Conservation (phyloP, 2,888 invertebrate genomes). For the Apodemia zela region DNA sequence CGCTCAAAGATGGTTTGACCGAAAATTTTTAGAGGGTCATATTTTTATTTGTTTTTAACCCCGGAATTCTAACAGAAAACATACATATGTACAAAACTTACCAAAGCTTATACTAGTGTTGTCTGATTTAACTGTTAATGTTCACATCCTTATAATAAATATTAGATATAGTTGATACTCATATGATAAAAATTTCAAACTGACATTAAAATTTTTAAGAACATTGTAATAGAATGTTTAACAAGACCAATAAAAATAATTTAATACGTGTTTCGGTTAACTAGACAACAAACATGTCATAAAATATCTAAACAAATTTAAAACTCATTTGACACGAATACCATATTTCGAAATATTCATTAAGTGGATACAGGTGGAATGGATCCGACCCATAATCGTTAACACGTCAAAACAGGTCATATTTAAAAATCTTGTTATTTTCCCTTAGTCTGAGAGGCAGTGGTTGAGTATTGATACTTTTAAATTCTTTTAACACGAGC, state of each 20-base stretch:
- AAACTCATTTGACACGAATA: conserved; percentile 14
- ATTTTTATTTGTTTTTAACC: no score
- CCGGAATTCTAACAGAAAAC: no score
- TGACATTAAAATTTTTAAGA: neutral
- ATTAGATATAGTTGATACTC: no score
- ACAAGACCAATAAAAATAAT: conserved; percentile 25
- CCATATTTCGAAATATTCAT: conserved; percentile 39
- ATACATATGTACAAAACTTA: no score
- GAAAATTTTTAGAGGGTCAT: no score
- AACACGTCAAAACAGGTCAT: conserved; percentile 51
- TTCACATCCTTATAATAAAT: no score
- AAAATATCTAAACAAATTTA: conserved; percentile 26
- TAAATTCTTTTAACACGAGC: neutral
- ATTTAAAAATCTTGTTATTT: conserved; percentile 37
- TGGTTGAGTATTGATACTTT: neutral
- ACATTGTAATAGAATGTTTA: conserved; percentile 18
- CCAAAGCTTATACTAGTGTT: no score
- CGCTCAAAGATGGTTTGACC: no score
- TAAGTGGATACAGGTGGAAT: conserved; percentile 34
- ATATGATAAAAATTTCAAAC: no score
- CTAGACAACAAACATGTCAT: conserved; percentile 23
- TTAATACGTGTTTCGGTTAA: conserved; percentile 20
- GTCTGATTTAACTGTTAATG: no score
- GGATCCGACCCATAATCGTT: conserved; percentile 38
- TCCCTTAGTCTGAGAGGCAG: neutral